Percentiles rank a stretch among this genome's conserved stretches.
Evolutionary conservation across 2,888 invertebrate genomes (phyloP).

Genomic region (Keiferia lycopersicella): DNA sequence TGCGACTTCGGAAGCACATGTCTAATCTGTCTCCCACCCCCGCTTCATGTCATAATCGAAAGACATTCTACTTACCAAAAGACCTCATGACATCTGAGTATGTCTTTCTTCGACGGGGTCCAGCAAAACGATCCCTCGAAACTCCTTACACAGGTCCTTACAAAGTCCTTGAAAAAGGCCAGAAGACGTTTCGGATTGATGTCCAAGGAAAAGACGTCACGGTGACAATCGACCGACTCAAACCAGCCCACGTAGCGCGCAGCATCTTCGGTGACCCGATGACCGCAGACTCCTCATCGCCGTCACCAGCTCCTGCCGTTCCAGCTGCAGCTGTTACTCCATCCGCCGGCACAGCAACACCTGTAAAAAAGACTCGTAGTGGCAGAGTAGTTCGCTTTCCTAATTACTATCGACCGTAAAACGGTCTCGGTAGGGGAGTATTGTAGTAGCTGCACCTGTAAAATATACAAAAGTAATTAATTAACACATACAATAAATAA

Average conservation of each 20-base stretch:
- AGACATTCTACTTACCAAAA: neutral
- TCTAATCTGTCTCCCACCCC: neutral
- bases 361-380: too few species aligned
- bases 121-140: too few species aligned
- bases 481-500: too few species aligned
- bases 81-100: neutral
- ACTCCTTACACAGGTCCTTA: too few species aligned
- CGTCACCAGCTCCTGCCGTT: neutral
- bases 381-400: constrained; percentile 8
- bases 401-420: constrained; percentile 34
- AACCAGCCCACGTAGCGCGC: neutral
- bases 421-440: constrained; percentile 14
- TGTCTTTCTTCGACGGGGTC: too few species aligned
- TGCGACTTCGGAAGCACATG: neutral
- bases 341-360: neutral
- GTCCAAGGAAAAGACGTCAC: neutral
- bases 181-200: neutral
- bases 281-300: too few species aligned
- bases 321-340: neutral
- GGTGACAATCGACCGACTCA: neutral
- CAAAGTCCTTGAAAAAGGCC: neutral
- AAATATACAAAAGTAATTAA: too few species aligned
- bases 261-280: too few species aligned
- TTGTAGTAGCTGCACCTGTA: too few species aligned
- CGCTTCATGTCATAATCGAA: neutral